phyloP scores from a whole-genome alignment of 2,797 vertebrate species.

The Agapornis canus region DNA sequence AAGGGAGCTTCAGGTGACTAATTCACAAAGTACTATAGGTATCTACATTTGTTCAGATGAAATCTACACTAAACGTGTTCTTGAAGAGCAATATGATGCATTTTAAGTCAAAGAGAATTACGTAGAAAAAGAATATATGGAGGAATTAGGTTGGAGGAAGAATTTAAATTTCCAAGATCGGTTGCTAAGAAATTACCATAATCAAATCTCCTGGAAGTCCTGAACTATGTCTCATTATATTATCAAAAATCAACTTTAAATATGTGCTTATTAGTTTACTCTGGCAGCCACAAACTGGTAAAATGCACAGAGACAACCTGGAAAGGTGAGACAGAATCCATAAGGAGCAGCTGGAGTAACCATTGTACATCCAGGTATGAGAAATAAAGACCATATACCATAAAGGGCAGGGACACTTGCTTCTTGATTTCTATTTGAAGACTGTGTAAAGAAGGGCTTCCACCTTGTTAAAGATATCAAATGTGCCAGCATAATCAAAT shows the following conservation, averaged over 20 bases:
- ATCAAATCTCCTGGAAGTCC: neutral
- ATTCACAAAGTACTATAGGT: neutral
- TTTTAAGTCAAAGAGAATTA: neutral
- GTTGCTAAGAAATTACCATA: conserved; percentile 3
- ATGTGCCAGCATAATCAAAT: neutral
- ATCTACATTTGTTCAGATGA: neutral
- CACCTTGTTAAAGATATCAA: neutral
- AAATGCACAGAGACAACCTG: neutral
- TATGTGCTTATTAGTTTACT: neutral
- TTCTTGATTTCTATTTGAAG: neutral
- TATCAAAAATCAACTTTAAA: neutral
- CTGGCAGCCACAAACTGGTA: neutral
- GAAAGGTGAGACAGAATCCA: neutral
- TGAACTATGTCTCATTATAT: neutral
- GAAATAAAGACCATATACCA: neutral
- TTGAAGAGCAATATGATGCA: neutral
- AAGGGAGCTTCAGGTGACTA: neutral
- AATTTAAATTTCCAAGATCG: neutral
- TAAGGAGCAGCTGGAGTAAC: neutral
- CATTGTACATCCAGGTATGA: neutral
- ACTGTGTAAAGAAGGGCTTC: neutral
- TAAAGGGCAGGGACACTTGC: neutral
- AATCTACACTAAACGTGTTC: neutral
- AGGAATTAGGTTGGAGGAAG: neutral
- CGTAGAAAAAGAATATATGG: neutral